Evolutionary conservation across 2,888 invertebrate species (phyloP).

Genomic region (Plagodis pulveraria): DNA sequence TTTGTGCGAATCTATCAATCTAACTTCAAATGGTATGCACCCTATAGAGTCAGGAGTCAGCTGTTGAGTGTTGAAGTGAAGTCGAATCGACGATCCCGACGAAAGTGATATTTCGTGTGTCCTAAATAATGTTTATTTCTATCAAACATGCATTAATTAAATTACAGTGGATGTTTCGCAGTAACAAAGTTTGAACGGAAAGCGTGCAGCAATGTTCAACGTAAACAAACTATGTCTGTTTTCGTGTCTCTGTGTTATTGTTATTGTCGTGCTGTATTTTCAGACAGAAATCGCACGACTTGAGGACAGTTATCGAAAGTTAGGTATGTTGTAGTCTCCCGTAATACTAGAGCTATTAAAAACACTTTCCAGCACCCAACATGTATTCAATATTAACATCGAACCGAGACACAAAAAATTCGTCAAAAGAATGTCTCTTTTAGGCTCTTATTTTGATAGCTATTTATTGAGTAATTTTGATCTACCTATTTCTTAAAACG

Average conservation of each 20-base stretch:
- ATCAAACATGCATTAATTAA: constrained; percentile 63
- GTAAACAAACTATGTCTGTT: constrained; percentile 77
- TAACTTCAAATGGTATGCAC: too few species aligned
- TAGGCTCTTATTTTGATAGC: too few species aligned
- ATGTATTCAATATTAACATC: neutral
- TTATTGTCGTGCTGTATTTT: constrained; percentile 76
- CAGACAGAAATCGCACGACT: constrained; percentile 76
- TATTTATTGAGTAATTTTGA: too few species aligned
- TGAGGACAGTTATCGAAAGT: constrained; percentile 69
- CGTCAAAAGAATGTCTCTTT: neutral
- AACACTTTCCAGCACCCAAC: neutral
- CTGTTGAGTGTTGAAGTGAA: constrained; percentile 18
- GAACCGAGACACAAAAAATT: neutral
- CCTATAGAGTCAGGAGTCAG: constrained; percentile 18
- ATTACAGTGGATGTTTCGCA: constrained; percentile 58
- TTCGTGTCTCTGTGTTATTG: constrained; percentile 74
- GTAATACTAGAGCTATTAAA: neutral
- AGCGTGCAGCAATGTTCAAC: constrained; percentile 71
- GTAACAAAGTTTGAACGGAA: constrained; percentile 52
- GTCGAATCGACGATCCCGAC: constrained; percentile 40
- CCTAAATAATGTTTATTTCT: constrained; percentile 70
- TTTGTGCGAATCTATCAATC: too few species aligned
- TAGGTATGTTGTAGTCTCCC: constrained; percentile 57
- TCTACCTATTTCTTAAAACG: too few species aligned
- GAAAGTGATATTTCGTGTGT: constrained; percentile 62